Conservation (phyloP, 2,113 vertebrate species). For the Petroica traversi region DNA sequence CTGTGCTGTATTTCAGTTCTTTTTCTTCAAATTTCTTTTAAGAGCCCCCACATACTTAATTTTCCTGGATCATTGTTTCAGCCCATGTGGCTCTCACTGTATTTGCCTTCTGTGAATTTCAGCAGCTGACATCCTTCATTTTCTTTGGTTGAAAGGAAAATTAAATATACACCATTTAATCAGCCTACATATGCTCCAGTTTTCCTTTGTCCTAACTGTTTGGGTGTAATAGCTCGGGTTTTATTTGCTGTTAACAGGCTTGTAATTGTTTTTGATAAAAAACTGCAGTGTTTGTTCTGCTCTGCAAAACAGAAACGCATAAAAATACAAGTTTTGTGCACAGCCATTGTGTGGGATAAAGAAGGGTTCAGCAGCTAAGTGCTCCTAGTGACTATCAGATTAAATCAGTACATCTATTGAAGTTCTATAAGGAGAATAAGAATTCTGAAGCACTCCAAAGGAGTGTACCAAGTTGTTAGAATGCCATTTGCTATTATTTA, state of each 20-base stretch:
- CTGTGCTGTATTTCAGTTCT: neutral
- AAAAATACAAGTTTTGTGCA: neutral
- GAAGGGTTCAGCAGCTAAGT: neutral
- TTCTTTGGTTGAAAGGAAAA: conserved; percentile 26
- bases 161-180: conserved; percentile 25
- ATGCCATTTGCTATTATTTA: neutral
- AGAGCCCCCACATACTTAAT: neutral
- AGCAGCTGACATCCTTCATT: conserved; percentile 24
- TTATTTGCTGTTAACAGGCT: conserved; percentile 23
- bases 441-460: neutral
- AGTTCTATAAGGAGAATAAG: neutral
- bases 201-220: neutral
- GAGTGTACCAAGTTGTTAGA: neutral
- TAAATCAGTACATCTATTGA: neutral
- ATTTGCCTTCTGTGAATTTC: conserved; percentile 4
- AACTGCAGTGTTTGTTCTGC: conserved; percentile 1
- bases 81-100: neutral
- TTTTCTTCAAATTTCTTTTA: neutral
- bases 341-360: neutral
- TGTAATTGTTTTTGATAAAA: conserved; percentile 40
- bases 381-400: neutral
- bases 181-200: neutral
- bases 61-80: neutral
- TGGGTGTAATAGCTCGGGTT: conserved; percentile 9
- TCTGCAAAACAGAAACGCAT: neutral